Conservation (phyloP, 2,888 invertebrate genomes). For the Drosophila macrothrix region DNA sequence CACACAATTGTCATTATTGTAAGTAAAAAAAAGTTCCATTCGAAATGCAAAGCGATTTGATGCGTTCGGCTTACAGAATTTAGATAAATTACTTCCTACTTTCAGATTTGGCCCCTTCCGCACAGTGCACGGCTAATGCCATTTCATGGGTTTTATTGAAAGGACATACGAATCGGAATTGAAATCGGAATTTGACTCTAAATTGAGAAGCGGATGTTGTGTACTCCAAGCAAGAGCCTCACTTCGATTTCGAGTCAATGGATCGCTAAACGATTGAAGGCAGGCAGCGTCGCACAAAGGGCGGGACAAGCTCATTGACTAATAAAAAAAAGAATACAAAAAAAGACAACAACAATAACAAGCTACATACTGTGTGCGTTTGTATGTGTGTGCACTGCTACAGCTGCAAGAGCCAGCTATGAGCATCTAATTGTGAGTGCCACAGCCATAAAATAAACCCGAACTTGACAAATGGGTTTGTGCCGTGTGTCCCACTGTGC, state of each 20-base stretch:
- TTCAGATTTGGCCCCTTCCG: slow-evolving; percentile 17
- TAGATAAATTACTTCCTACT: slow-evolving; percentile 72
- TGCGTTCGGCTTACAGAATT: slow-evolving; percentile 49
- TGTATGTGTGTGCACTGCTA: slow-evolving; percentile 7
- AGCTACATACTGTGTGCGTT: neutral
- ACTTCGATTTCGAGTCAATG: slow-evolving; percentile 41
- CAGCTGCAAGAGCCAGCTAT: slow-evolving; percentile 51
- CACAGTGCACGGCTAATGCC: slow-evolving; percentile 34
- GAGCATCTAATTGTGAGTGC: slow-evolving; percentile 58
- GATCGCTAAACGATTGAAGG: slow-evolving; percentile 59
- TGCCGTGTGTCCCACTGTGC: slow-evolving; percentile 51
- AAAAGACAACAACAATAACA: neutral
- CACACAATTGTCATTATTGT: slow-evolving; percentile 46
- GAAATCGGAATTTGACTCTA: neutral
- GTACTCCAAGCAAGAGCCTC: slow-evolving; percentile 39
- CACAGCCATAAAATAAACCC: slow-evolving; percentile 46
- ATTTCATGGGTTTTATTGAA: slow-evolving; percentile 47
- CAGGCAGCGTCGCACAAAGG: slow-evolving; percentile 45
- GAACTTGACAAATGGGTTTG: slow-evolving; percentile 76
- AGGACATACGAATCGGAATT: slow-evolving; percentile 31
- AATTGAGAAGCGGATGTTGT: slow-evolving; percentile 40
- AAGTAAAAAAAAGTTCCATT: slow-evolving; percentile 15
- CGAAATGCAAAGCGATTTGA: slow-evolving; percentile 55
- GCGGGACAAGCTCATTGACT: slow-evolving; percentile 64
- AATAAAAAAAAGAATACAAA: slow-evolving; percentile 56